phyloP scores from a whole-genome alignment of 2,113 vertebrate genomes.

The Chaenocephalus aceratus region DNA sequence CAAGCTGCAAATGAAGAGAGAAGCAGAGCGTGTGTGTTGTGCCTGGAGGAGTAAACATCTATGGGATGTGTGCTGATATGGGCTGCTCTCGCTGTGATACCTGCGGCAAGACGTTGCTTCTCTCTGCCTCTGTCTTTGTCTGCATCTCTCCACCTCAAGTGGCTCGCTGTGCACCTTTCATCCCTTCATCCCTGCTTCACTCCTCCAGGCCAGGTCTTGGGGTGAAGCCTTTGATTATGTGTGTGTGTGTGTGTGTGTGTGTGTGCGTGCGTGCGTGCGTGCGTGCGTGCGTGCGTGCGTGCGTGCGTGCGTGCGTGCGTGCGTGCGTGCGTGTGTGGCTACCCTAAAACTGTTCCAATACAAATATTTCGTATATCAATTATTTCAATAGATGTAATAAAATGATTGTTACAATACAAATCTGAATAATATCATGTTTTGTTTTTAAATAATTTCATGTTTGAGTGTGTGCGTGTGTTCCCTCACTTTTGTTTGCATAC shows the following conservation, averaged over 20 bases:
- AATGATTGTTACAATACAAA: too few species aligned
- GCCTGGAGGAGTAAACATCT: slow-evolving; percentile 62
- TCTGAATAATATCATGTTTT: too few species aligned
- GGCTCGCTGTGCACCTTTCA: slow-evolving; percentile 45
- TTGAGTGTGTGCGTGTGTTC: too few species aligned
- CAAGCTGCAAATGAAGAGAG: slow-evolving; percentile 21
- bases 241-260: slow-evolving; percentile 16
- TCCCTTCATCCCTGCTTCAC: slow-evolving; percentile 48
- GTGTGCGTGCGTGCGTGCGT: not conserved
- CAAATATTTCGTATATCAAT: too few species aligned
- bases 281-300: too few species aligned
- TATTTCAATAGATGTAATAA: too few species aligned
- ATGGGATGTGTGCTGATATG: slow-evolving; percentile 33
- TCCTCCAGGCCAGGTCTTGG: slow-evolving; percentile 49
- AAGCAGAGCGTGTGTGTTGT: slow-evolving; percentile 33
- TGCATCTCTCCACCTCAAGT: slow-evolving; percentile 44
- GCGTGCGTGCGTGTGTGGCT: slow-evolving; percentile 9
- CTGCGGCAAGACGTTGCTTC: slow-evolving; percentile 42
- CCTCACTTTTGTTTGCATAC: too few species aligned
- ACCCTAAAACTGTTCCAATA: too few species aligned
- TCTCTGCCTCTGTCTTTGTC: slow-evolving; percentile 34
- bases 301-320: too few species aligned
- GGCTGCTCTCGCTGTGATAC: slow-evolving; percentile 37
- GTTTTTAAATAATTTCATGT: too few species aligned
- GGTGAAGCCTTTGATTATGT: slow-evolving; percentile 49